A percentile compares a stretch with the other conserved stretches of the same genome.
phyloP scores from a whole-genome alignment of 2,113 vertebrate genomes.

The Alectura lathami region DNA sequence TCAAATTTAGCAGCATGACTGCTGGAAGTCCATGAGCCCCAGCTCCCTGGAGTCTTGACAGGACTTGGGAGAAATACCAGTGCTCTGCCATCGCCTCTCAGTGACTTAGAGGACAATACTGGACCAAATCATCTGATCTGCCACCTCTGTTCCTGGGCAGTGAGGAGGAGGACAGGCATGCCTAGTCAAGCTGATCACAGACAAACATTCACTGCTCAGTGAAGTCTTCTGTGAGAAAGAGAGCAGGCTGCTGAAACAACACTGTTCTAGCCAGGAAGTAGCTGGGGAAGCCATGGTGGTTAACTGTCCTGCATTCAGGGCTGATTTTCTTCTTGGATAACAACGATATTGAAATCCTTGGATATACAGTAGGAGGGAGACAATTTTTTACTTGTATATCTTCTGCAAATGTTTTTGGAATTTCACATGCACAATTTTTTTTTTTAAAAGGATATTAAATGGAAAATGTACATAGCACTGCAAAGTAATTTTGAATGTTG shows the following conservation, averaged over 20 bases:
- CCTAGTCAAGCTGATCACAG: background rate
- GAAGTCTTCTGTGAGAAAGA: background rate
- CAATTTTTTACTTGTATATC: background rate
- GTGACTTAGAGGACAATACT: background rate
- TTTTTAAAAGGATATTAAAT: background rate
- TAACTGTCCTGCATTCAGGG: background rate
- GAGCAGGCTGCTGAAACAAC: background rate
- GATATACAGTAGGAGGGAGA: background rate
- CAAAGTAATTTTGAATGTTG: background rate
- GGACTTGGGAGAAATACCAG: background rate
- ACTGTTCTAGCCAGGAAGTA: background rate
- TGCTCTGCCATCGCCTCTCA: background rate
- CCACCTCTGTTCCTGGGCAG: no score
- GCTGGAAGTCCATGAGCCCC: background rate
- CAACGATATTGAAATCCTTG: background rate
- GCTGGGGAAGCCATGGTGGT: rapidly evolving
- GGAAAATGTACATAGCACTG: background rate
- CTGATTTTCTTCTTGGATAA: background rate
- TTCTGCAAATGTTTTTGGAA: background rate
- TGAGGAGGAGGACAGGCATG: background rate
- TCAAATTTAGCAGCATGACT: background rate
- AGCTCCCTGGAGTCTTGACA: background rate
- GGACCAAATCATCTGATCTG: background rate
- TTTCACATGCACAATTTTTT: background rate
- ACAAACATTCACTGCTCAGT: background rate